Evolutionary conservation across 2,888 invertebrate genomes (phyloP).

Genomic region (Heliconius erato): DNA sequence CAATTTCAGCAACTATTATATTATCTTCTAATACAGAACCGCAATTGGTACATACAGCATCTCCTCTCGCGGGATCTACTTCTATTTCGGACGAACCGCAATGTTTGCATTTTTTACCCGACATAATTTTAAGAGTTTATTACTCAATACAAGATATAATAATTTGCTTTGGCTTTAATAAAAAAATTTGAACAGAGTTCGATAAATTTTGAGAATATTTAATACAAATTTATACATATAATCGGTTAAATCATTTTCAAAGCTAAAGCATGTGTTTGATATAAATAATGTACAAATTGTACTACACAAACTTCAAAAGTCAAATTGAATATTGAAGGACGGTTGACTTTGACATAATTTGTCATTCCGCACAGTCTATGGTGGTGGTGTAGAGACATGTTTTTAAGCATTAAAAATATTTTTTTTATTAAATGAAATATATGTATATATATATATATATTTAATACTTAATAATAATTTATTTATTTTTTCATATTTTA

Average conservation of each 20-base stretch:
- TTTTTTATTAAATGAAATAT: not conserved
- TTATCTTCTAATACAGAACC: conserved; percentile 98
- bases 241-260: conserved; percentile 5
- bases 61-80: conserved; percentile 96
- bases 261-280: conserved; percentile 18
- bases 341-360: conserved; percentile 12
- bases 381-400: not conserved
- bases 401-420: not conserved
- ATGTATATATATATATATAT: not conserved
- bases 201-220: not conserved
- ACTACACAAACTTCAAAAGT: conserved; percentile 22
- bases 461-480: too few species aligned
- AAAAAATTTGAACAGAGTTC: not conserved
- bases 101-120: conserved; percentile 93
- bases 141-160: not conserved
- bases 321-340: not conserved
- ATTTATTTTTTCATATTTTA: too few species aligned
- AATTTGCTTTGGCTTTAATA: not conserved
- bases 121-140: conserved; percentile 62
- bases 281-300: conserved; percentile 18
- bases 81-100: conserved; percentile 97
- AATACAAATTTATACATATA: conserved; percentile 7
- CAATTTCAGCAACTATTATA: conserved; percentile 97
- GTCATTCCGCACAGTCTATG: not conserved
- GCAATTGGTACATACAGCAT: conserved; percentile 98